These are phyloP conservation scores for Oryzias melastigma DNA, from an alignment of 2,113 vertebrate genomes.

Conservation along the genomic window DNA sequence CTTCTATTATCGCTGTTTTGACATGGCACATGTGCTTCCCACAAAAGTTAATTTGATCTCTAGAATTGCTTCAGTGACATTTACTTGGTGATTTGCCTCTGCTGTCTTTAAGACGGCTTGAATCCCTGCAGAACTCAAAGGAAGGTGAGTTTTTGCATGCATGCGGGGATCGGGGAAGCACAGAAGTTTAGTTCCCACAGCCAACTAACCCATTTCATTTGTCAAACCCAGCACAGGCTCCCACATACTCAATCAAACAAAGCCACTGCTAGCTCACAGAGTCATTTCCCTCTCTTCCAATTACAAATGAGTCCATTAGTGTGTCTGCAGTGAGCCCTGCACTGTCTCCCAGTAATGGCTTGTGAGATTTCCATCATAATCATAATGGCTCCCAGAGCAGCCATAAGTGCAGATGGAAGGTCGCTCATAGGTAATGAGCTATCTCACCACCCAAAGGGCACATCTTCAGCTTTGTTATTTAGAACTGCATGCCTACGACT, in stretches of 20 bases:
- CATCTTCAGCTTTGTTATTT: constrained; percentile 94
- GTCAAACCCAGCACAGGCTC: constrained; percentile 90
- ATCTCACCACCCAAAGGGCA: constrained; percentile 97
- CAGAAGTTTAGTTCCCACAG: constrained; percentile 80
- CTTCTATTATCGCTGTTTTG: too few species aligned
- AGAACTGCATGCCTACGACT: constrained; percentile 69
- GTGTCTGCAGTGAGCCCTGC: constrained; percentile 95
- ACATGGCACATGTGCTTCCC: too few species aligned
- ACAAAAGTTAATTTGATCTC: neutral
- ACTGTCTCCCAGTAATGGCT: constrained; percentile 98
- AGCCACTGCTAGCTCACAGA: constrained; percentile 86
- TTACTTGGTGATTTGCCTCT: constrained; percentile 76
- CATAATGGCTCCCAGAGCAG: constrained; percentile 97
- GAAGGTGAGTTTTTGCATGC: constrained; percentile 7
- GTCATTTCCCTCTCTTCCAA: constrained; percentile 97
- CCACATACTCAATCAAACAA: constrained; percentile 89
- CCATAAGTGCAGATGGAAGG: constrained; percentile 99
- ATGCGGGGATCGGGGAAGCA: constrained; percentile 56
- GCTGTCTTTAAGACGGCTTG: constrained; percentile 13
- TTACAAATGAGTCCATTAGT: constrained; percentile 99
- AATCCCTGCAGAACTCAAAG: constrained; percentile 73
- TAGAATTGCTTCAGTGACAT: constrained; percentile 22
- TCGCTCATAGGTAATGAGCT: constrained; percentile 99
- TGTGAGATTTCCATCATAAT: constrained; percentile 99
- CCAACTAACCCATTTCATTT: constrained; percentile 88